phyloP scores from a whole-genome alignment of 1,140 invertebrate genomes.

The Calliphora vicina region DNA sequence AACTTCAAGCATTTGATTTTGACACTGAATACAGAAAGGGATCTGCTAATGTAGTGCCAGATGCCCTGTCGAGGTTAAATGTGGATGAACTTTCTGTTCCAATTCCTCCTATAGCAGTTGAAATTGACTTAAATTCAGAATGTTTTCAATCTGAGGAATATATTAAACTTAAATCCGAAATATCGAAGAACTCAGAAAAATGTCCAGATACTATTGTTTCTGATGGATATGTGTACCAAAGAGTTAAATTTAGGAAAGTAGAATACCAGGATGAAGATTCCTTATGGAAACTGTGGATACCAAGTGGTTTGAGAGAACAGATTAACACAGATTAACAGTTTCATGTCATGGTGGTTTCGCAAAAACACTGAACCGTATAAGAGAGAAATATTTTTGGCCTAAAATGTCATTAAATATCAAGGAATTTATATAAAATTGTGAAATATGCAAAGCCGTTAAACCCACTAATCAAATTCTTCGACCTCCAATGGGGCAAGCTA shows the following conservation, averaged over 20 bases:
- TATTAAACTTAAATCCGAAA: neutral
- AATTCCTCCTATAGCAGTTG: neutral
- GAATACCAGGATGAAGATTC: neutral
- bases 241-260: slow-evolving; percentile 4
- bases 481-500: neutral
- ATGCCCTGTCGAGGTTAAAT: slow-evolving; percentile 50
- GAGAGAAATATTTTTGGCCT: slow-evolving; percentile 26
- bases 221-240: neutral
- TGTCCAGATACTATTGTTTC: neutral
- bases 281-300: slow-evolving; percentile 18
- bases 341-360: slow-evolving; percentile 7
- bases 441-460: neutral
- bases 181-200: neutral
- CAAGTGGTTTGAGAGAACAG: neutral
- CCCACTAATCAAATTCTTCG: slow-evolving; percentile 11
- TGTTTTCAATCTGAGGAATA: neutral
- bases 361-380: slow-evolving; percentile 2
- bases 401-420: slow-evolving; percentile 23
- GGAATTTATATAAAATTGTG: neutral
- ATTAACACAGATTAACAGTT: neutral
- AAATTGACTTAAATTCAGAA: neutral
- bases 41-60: slow-evolving; percentile 51
- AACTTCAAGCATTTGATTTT: slow-evolving; percentile 62
- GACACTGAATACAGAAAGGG: slow-evolving; percentile 61
- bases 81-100: neutral